Percentiles rank a stretch among this genome's conserved stretches.
phyloP scores from a whole-genome alignment of 2,888 invertebrate genomes.

The Drosophila multiciliata region DNA sequence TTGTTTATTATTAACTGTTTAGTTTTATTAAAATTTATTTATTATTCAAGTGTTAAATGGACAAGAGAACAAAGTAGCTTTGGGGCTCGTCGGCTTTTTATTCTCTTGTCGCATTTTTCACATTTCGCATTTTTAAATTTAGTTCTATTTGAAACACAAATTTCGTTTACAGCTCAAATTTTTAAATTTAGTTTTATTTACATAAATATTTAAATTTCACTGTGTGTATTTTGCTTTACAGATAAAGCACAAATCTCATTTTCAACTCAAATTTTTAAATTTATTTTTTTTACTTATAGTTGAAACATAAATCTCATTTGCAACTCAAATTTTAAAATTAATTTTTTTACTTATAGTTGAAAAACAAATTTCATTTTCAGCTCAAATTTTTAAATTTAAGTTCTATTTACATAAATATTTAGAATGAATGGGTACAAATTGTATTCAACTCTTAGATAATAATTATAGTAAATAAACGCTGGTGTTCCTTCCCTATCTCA shows the following conservation, averaged over 20 bases:
- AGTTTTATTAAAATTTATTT: not conserved
- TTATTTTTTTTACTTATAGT: not conserved
- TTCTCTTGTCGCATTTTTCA: slow-evolving; percentile 25
- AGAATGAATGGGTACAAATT: slow-evolving; percentile 26
- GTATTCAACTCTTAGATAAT: slow-evolving; percentile 28
- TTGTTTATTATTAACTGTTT: not conserved
- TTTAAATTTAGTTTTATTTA: not conserved
- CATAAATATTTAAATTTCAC: not conserved
- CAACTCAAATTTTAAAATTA: not conserved
- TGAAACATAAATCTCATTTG: not conserved
- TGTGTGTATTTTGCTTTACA: not conserved
- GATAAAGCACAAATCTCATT: not conserved
- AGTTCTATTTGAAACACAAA: too few species aligned
- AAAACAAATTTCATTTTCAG: not conserved
- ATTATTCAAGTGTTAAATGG: slow-evolving; percentile 16
- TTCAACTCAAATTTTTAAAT: not conserved
- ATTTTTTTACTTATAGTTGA: not conserved
- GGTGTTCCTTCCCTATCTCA: slow-evolving; percentile 53
- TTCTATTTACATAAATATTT: not conserved
- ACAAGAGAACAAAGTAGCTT: slow-evolving; percentile 41
- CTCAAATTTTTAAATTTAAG: too few species aligned
- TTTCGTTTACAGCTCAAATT: not conserved
- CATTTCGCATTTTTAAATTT: not conserved
- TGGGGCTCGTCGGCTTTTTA: slow-evolving; percentile 50
- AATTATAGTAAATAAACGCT: slow-evolving; percentile 49